phyloP scores from a whole-genome alignment of 2,113 vertebrate species.

The Indicator maculatus region DNA sequence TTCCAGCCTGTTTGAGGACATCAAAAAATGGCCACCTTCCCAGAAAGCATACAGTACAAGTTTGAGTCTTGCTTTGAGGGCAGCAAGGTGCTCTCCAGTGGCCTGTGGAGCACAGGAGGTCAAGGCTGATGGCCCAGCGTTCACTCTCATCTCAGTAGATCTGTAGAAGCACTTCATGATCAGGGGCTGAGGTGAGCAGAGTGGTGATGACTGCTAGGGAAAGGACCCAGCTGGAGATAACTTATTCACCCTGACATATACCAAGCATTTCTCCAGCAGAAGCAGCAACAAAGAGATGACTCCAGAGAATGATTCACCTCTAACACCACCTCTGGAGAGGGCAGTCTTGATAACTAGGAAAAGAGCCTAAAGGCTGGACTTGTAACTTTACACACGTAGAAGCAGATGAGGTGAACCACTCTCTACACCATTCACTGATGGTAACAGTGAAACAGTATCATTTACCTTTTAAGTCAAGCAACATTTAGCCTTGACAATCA shows the following conservation, averaged over 20 bases:
- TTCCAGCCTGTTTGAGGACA: neutral
- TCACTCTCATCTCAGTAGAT: neutral
- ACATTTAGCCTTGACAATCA: neutral
- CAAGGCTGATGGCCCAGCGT: fast-evolving
- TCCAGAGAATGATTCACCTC: neutral
- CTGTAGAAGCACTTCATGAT: neutral
- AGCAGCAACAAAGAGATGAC: neutral
- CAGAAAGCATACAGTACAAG: neutral
- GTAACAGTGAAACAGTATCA: neutral
- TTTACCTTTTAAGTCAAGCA: neutral
- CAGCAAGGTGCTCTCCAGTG: neutral
- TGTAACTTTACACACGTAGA: neutral
- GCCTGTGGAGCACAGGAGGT: neutral
- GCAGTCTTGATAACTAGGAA: neutral
- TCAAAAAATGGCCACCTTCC: neutral
- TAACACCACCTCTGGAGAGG: neutral
- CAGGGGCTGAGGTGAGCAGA: neutral
- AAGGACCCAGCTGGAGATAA: neutral
- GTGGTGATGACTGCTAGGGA: neutral
- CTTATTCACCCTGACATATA: neutral
- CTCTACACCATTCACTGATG: neutral
- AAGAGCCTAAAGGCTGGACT: neutral
- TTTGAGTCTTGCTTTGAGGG: neutral
- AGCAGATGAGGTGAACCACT: neutral
- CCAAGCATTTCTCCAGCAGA: neutral